Evolutionary conservation across 2,888 invertebrate genomes (phyloP).

Genomic region (Ryuthela nishihirai): DNA sequence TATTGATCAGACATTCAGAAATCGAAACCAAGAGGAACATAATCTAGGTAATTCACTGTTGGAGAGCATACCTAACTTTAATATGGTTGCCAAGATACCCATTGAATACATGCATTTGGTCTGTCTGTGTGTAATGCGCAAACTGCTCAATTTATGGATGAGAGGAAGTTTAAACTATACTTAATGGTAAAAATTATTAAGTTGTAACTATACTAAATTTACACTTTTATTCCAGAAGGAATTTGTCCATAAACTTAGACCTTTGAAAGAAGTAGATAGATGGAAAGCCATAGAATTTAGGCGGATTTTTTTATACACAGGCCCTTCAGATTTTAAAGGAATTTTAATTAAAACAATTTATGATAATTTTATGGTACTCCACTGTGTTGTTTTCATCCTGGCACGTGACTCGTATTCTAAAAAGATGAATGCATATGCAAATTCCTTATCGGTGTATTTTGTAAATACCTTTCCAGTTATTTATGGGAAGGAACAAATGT

Average conservation of each 20-base stretch:
- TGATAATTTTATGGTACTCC: constrained; percentile 40
- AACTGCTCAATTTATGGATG: constrained; percentile 44
- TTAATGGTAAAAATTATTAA: neutral
- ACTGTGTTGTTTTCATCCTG: constrained; percentile 41
- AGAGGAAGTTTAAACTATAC: constrained; percentile 30
- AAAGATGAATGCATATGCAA: constrained; percentile 36
- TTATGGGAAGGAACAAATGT: constrained; percentile 41
- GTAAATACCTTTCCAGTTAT: constrained; percentile 35
- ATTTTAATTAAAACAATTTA: constrained; percentile 37
- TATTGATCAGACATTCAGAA: constrained; percentile 37
- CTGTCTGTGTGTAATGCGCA: constrained; percentile 45
- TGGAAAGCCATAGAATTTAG: constrained; percentile 47
- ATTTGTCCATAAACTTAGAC: constrained; percentile 44
- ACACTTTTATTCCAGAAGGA: constrained; percentile 20
- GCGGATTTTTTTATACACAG: constrained; percentile 44
- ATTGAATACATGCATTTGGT: constrained; percentile 47
- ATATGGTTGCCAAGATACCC: constrained; percentile 44
- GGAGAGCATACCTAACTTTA: constrained; percentile 16
- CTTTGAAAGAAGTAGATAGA: constrained; percentile 41
- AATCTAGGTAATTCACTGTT: constrained; percentile 37
- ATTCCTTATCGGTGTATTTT: constrained; percentile 41
- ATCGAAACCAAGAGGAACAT: constrained; percentile 37
- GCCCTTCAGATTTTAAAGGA: constrained; percentile 42
- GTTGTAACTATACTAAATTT: neutral
- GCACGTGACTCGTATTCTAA: neutral